Percentiles rank a stretch among this genome's conserved stretches.
Evolutionary conservation across 2,113 vertebrate genomes (phyloP).

Genomic region (Dinomys branickii): DNA sequence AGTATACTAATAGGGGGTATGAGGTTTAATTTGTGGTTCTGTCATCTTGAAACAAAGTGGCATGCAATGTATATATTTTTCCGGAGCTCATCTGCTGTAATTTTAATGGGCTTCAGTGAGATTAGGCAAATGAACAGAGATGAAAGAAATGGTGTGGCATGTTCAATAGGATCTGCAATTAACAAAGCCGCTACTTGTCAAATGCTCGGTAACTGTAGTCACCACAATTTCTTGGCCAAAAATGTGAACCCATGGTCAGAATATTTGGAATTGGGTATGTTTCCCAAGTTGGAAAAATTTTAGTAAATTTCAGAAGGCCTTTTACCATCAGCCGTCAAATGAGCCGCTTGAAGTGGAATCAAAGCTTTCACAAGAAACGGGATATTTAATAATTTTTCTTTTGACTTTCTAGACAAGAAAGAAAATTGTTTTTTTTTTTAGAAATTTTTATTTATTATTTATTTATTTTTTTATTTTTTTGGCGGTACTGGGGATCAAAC

Average conservation of each 20-base stretch:
- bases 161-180: conserved; percentile 50
- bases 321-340: conserved; percentile 28
- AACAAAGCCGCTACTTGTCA: conserved; percentile 68
- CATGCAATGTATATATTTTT: neutral
- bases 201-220: conserved; percentile 52
- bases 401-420: conserved; percentile 3
- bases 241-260: conserved; percentile 38
- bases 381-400: conserved; percentile 36
- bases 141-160: conserved; percentile 61
- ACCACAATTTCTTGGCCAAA: conserved; percentile 41
- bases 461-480: no score
- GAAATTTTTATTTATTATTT: no score
- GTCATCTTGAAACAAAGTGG: conserved; percentile 58
- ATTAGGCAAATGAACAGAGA: conserved; percentile 64
- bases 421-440: no score
- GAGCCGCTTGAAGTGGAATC: conserved; percentile 44
- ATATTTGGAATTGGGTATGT: conserved; percentile 51
- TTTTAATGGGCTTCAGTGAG: conserved; percentile 62
- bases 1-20: conserved; percentile 40
- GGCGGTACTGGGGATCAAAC: no score
- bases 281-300: conserved; percentile 46
- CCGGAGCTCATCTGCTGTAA: conserved; percentile 61
- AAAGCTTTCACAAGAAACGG: conserved; percentile 39
- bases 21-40: conserved; percentile 71
- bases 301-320: conserved; percentile 56